A percentile compares a stretch with the other conserved stretches of the same genome.
Conservation (phyloP, 2,113 vertebrate genomes). For the Nyctibius bracteatus region DNA sequence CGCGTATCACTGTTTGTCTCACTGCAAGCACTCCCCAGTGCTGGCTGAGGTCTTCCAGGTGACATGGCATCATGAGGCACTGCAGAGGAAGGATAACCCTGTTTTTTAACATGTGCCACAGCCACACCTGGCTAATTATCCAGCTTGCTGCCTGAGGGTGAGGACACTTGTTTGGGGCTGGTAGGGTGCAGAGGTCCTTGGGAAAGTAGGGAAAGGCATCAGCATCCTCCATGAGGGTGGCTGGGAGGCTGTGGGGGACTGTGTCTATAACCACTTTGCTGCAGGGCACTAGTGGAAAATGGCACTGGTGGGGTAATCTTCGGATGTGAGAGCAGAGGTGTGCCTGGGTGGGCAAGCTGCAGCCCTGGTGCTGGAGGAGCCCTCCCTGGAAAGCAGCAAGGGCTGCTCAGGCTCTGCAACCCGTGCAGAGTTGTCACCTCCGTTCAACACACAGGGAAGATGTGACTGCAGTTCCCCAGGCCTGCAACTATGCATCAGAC, state of each 20-base stretch:
- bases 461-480: neutral
- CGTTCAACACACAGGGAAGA: rapidly evolving
- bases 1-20: neutral
- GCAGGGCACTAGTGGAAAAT: neutral
- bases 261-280: neutral
- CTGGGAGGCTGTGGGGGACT: neutral
- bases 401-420: neutral
- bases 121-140: neutral
- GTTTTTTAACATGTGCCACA: neutral
- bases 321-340: neutral
- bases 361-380: neutral
- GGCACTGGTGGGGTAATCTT: neutral
- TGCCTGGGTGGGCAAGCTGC: neutral
- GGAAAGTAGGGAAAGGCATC: neutral
- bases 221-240: neutral
- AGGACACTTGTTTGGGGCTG: neutral
- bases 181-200: neutral
- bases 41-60: neutral
- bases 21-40: neutral
- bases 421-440: neutral
- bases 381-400: neutral
- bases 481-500: neutral
- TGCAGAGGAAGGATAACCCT: neutral
- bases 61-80: neutral
- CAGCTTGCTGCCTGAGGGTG: neutral